A percentile compares a stretch with the other conserved stretches of the same genome.
Conservation (phyloP, 2,113 vertebrate species). For the Myotis lucifugus region DNA sequence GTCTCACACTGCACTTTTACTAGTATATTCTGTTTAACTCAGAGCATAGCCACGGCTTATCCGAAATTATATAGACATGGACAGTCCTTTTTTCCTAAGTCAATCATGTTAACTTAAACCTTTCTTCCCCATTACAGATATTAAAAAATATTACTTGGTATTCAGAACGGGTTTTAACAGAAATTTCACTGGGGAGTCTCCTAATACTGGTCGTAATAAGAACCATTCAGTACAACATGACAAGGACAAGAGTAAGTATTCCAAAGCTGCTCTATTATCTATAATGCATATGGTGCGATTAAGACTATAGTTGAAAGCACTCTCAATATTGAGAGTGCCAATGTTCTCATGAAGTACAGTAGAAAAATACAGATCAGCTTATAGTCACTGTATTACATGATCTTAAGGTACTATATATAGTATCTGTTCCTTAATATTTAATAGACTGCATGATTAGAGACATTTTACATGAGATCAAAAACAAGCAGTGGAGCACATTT, state of each 20-base stretch:
- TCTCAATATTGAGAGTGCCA: not conserved
- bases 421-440: not conserved
- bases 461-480: not conserved
- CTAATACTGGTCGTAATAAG: slow-evolving; percentile 98
- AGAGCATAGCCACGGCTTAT: not conserved
- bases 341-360: slow-evolving; percentile 26
- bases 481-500: not conserved
- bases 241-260: slow-evolving; percentile 94
- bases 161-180: slow-evolving; percentile 95
- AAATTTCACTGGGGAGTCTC: slow-evolving; percentile 97
- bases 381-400: not conserved
- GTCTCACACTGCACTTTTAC: not conserved
- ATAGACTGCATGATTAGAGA: not conserved
- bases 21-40: not conserved
- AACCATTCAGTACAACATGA: slow-evolving; percentile 99
- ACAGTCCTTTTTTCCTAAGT: not conserved
- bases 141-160: slow-evolving; percentile 98
- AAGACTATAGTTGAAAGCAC: not conserved
- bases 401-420: not conserved
- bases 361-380: not conserved
- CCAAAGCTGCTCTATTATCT: not conserved
- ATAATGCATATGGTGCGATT: not conserved
- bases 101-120: slow-evolving; percentile 29
- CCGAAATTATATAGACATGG: not conserved
- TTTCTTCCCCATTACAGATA: slow-evolving; percentile 84